These are phyloP conservation scores for Holcopasites calliopsidis DNA, from an alignment of 1,140 invertebrate genomes.

Conservation along the genomic window DNA sequence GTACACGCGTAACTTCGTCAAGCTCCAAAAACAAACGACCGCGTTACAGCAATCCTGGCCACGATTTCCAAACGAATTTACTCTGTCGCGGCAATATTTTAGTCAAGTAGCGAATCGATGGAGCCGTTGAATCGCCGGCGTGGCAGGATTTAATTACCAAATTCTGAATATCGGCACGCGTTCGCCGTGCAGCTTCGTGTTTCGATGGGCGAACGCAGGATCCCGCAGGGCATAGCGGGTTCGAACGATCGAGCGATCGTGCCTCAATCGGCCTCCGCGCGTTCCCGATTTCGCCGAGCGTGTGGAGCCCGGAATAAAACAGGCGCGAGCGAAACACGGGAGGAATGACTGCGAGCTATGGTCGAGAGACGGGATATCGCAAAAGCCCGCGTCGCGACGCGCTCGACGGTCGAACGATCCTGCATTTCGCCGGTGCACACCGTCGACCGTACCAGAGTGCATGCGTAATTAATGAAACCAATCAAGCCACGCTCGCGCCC, in stretches of 20 bases:
- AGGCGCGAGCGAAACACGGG: conserved; percentile 17
- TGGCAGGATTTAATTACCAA: conserved; percentile 75
- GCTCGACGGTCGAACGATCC: conserved; percentile 22
- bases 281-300: conserved; percentile 34
- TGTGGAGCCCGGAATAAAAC: not conserved
- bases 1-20: not conserved
- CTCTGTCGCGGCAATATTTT: conserved; percentile 17
- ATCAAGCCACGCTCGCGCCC: conserved; percentile 70
- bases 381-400: conserved; percentile 8
- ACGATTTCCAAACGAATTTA: conserved; percentile 1
- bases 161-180: conserved; percentile 73
- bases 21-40: not conserved
- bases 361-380: conserved; percentile 4
- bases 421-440: conserved; percentile 38
- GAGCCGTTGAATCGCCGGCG: conserved; percentile 20
- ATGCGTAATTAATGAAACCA: conserved; percentile 79
- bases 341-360: conserved; percentile 36
- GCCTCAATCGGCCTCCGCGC: conserved; percentile 51
- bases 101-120: conserved; percentile 47
- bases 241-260: conserved; percentile 49
- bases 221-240: conserved; percentile 67
- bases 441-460: conserved; percentile 51
- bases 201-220: conserved; percentile 35
- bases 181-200: conserved; percentile 42
- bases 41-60: not conserved